Conservation (phyloP, 1,140 invertebrate species). For the Aricia agestis region DNA sequence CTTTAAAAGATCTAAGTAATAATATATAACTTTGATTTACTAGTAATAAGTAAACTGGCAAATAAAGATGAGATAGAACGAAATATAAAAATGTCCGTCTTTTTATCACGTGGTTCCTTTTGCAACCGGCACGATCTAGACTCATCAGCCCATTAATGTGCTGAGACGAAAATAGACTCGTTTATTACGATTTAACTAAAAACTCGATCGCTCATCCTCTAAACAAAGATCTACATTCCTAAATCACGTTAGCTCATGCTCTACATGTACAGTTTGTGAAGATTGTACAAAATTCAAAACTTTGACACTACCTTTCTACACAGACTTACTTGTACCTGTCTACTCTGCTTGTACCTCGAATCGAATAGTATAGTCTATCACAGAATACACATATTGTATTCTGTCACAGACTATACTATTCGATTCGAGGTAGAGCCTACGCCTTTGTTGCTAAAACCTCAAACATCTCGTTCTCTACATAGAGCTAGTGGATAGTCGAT, state of each 20-base stretch:
- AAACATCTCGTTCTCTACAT: not conserved
- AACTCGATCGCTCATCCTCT: not conserved
- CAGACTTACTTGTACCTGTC: too few species aligned
- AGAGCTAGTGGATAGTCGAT: constrained; percentile 14
- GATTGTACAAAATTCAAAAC: too few species aligned
- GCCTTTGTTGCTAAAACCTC: not conserved
- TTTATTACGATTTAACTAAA: not conserved
- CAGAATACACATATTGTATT: too few species aligned
- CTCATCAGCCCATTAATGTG: not conserved
- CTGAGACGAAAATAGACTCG: not conserved
- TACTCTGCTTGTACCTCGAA: too few species aligned
- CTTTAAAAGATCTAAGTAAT: too few species aligned
- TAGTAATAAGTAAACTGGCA: not conserved
- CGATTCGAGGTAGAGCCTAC: too few species aligned
- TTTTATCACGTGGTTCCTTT: not conserved
- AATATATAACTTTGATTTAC: too few species aligned
- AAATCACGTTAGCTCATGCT: too few species aligned
- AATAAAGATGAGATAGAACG: not conserved
- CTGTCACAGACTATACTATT: not conserved
- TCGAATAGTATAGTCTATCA: too few species aligned
- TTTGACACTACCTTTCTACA: too few species aligned
- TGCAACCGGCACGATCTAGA: not conserved
- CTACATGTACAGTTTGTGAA: too few species aligned
- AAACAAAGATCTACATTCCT: not conserved
- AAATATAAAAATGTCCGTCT: not conserved